Evolutionary conservation across 2,797 vertebrate species (phyloP).

Genomic region (Sebastes trivittatus): DNA sequence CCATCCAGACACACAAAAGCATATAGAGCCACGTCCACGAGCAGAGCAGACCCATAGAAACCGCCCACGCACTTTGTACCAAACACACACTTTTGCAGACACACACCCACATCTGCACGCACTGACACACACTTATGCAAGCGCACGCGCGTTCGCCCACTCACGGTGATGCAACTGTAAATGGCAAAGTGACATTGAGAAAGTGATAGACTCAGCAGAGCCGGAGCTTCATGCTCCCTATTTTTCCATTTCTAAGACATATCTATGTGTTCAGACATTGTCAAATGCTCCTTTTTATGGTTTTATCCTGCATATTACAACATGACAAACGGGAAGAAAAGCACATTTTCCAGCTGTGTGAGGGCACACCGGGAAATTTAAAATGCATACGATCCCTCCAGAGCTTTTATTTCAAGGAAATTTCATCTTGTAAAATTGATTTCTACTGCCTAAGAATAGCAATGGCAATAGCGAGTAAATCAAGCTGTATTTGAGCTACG

Average conservation of each 20-base stretch:
- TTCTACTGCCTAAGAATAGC: not conserved
- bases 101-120: conserved; percentile 14
- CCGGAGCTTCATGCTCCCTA: not conserved
- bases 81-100: conserved; percentile 18
- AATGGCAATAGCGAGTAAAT: conserved; percentile 8
- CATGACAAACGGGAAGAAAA: not conserved
- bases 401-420: conserved; percentile 5
- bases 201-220: conserved; percentile 32
- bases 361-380: not conserved
- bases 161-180: conserved; percentile 50
- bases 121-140: conserved; percentile 37
- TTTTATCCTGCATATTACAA: not conserved
- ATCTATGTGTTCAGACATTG: not conserved
- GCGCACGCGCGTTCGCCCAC: conserved; percentile 33
- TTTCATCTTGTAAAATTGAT: conserved; percentile 6
- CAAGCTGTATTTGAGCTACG: not conserved
- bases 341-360: not conserved
- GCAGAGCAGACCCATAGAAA: conserved; percentile 32
- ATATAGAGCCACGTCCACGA: not conserved
- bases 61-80: conserved; percentile 12
- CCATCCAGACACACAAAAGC: conserved; percentile 11
- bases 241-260: conserved; percentile 10
- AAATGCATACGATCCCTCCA: not conserved
- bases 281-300: not conserved
- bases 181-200: conserved; percentile 56